Evolutionary conservation across 1,140 invertebrate species (phyloP), one percentile per base, ranked within the genome.

Genomic region (Atta cephalotes): DNA sequence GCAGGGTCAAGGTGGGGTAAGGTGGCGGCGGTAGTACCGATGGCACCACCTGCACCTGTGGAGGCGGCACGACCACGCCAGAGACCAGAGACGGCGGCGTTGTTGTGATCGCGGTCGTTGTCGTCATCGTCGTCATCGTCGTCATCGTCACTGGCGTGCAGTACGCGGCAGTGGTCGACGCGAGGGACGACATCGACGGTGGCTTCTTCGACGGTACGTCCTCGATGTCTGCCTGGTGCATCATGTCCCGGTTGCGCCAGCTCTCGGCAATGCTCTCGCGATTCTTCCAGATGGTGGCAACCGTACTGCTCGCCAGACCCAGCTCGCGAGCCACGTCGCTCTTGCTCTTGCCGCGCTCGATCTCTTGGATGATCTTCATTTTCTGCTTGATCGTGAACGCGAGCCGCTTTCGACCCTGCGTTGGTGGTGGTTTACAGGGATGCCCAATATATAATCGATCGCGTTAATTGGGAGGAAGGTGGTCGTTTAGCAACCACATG

Each of bases 381-480:
- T 96, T 96, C 95, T 96, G 96, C 95, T 96, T 96, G 93, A 96
- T 95, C 91, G 96, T 96, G 95, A 96, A 96, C 90, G 96, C 96
- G 89, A 96, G 95, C 94, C 96, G 95, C 95, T 96, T 96, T 92
- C 96, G 96, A 94, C 96, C 96, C 96, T 96, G 95, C 93, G 94
- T 94, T 91, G 74, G 89, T 87, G 81, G 76, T 90, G 88, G 68
- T 87, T 88, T 91, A 74, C 88, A 85, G 90, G 90, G 90, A 91
- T 91, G 90, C 90, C 90, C 90, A 91, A 91, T 91, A 63, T 84
- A 84, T 84, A 91, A 91, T 91, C 90, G 89, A 91, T 91, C 90
- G 87, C 82, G 89, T 91, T 91, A 91, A 91, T 90, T 49, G 85
- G 58, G 12, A 35, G 76, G 35, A 66, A 10, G n/a, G n/a, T 31